phyloP scores from a whole-genome alignment of 1,140 invertebrate species.

The Bemisia tabaci region DNA sequence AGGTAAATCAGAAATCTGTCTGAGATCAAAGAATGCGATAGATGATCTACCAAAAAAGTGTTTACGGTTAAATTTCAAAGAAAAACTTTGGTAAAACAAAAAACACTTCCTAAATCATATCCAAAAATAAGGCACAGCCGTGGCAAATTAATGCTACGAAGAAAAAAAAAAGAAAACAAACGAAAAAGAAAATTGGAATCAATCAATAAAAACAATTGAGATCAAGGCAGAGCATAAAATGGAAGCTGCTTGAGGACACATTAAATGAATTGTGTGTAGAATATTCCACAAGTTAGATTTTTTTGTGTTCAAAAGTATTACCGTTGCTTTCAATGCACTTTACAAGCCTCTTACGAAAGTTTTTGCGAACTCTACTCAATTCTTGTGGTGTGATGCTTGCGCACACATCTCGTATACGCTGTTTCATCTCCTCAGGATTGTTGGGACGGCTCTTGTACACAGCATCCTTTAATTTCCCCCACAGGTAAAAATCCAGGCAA shows the following conservation, averaged over 20 bases:
- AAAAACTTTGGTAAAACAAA: too few relatives aligned
- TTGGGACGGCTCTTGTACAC: neutral
- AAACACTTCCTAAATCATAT: neutral
- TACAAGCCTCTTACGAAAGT: neutral
- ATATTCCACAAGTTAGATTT: too few relatives aligned
- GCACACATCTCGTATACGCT: neutral
- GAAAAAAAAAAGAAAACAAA: too few relatives aligned
- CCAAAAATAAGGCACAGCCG: neutral
- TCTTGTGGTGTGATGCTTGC: neutral
- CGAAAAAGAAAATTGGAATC: too few relatives aligned
- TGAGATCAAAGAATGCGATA: too few relatives aligned
- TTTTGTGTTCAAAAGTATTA: neutral
- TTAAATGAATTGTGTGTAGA: too few relatives aligned
- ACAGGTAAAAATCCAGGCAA: neutral
- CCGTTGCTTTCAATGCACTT: neutral
- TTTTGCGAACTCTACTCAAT: neutral
- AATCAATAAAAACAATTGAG: too few relatives aligned
- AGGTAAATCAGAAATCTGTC: too few relatives aligned
- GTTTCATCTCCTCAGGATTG: neutral
- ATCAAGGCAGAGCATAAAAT: neutral
- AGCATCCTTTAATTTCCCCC: constrained; percentile 1
- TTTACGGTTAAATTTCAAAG: too few relatives aligned
- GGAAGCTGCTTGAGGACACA: too few relatives aligned
- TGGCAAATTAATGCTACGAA: neutral
- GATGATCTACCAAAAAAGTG: too few relatives aligned